Evolutionary conservation across 2,113 vertebrate species (phyloP), one percentile per base, ranked within the genome.

Genomic region (Hipposideros armiger): DNA sequence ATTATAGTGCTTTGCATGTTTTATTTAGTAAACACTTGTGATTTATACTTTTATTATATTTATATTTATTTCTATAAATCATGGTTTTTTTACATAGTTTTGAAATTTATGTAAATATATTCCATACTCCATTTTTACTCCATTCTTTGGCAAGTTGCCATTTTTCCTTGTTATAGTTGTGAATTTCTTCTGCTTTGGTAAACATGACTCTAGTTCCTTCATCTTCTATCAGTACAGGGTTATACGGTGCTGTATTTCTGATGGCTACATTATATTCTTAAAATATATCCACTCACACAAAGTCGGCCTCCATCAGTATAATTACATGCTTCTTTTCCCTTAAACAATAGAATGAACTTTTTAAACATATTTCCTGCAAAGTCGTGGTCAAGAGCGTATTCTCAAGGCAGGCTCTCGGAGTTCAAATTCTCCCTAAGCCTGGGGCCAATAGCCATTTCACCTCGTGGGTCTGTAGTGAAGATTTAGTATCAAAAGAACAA

Each of bases 21-120:
- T 93, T 80, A 60, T 74, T 74, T 87, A 45, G 28, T 74, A 94
- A 73, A 60, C 32, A 52, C n/a, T 81, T 87, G 4, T 85, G 58
- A 87, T 47, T 74, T 67, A 54, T 62, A 40, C n/a, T 70, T 70
- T 87, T 87, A 26, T 2, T 40, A 30, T 56, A 58, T 47, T 82
- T n/a, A 60, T 50, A 67, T 40, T 83, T 89, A 83, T 85, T 72
- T 85, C 24, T 42, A 32, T 26, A 73, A 56, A 28, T 52, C 42
- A 24, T 45, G 36, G 14, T 2, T 42, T 30, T 45, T 62, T 91
- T 73, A 60, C 20, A 7, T 85, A 50, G 10, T 73, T 66, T 58
- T 66, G 3, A 72, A 85, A 86, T 73, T 28, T 67, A 45, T 26
- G 26, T 50, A 85, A 78, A 56, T 58, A 13, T 36, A 7, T 73